Evolutionary conservation across 1,140 invertebrate genomes (phyloP).

Genomic region (Drosophila cardini): DNA sequence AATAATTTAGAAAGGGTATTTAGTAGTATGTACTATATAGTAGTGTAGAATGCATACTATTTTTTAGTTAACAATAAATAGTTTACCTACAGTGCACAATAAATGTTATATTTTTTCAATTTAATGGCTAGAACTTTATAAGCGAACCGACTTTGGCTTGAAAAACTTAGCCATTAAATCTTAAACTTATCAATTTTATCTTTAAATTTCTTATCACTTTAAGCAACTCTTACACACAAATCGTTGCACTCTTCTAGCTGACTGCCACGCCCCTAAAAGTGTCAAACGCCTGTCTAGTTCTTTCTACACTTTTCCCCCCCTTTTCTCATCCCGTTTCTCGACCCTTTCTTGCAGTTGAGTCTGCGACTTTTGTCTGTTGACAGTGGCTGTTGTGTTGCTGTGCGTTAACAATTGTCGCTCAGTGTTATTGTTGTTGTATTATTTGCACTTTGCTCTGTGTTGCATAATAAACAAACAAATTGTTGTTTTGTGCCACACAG

Average conservation of each 20-base stretch:
- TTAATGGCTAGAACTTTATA: too few species aligned
- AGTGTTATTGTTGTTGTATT: conserved; percentile 16
- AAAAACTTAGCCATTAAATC: too few species aligned
- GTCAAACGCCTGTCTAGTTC: conserved; percentile 23
- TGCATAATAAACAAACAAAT: conserved; percentile 50
- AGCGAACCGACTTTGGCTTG: too few species aligned
- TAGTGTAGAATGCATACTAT: too few species aligned
- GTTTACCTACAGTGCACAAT: too few species aligned
- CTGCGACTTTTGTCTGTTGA: conserved; percentile 40
- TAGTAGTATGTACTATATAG: not conserved
- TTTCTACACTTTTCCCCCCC: not conserved
- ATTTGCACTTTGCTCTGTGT: conserved; percentile 40
- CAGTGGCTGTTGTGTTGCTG: conserved; percentile 21
- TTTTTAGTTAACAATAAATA: too few species aligned
- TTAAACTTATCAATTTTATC: not conserved
- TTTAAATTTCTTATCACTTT: conserved; percentile 1
- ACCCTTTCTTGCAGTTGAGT: conserved; percentile 33
- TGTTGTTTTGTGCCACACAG: conserved; percentile 5
- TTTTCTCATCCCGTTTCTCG: not conserved
- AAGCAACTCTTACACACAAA: conserved; percentile 3
- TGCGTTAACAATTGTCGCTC: conserved; percentile 25
- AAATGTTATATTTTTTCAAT: too few species aligned
- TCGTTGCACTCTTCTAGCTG: not conserved
- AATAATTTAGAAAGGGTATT: not conserved
- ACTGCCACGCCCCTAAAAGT: conserved; percentile 11